Evolutionary conservation across 1,140 invertebrate species (phyloP), one percentile per base, ranked within the genome.

Genomic region (Mizuhopecten yessoensis): DNA sequence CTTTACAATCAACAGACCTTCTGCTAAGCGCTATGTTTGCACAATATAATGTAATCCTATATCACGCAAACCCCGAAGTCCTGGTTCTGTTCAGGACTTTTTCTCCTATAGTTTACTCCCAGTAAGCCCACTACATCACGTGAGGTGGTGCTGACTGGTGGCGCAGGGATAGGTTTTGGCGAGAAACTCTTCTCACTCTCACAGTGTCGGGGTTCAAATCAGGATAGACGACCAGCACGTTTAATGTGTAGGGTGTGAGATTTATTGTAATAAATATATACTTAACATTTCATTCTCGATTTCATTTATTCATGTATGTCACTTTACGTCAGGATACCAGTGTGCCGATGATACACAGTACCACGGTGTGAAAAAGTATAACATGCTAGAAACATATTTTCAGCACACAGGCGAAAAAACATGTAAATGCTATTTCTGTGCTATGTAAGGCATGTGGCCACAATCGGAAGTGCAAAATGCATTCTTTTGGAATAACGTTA

Each of bases 11-110:
- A 75, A n/a, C 57, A 75, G 57, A 29, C 57, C 57, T 75, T 75
- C 57, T 75, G 57, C n/a, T 75, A 75, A 75, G 57, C 57, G 57
- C 57, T 75, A 75, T 75, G 57, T 75, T 75, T 75, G 57, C 57
- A 75, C 57, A 75, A 75, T 75, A 75, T 75, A 75, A 75, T 75
- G 57, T 75, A 75, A 75, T 75, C 57, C 57, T 29, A 75, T 75
- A 75, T n/a, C 57, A 75, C 57, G 57, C 57, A 29, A 75, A 75
- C 57, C 57, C 57, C 57, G 23, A 75, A 75, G 57, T 75, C 57
- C 1, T 75, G 57, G 57, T 29, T 75, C 57, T 29, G 57, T n/a
- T n/a, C 9, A 29, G 57, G 11, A 29, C 9, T 75, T 75, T 29
- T 75, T 29, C 42, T 45, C 42, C 17, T 7, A n/a, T n/a, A 75